These are phyloP conservation scores for Chironomus striatipennis DNA, from an alignment of 1,140 invertebrate genomes.

Conservation along the genomic window DNA sequence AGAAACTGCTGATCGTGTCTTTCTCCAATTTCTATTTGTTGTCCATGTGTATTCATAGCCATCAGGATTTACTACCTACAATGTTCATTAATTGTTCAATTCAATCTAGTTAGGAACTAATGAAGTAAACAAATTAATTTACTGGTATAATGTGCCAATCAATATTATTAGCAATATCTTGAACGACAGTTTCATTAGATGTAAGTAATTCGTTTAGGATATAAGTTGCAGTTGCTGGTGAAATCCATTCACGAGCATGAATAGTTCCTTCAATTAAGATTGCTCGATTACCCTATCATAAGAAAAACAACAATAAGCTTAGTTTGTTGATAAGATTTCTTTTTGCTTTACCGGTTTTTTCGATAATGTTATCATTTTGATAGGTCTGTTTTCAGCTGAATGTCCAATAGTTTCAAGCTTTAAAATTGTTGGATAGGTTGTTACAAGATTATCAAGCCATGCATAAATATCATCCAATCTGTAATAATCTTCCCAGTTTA, in stretches of 20 bases:
- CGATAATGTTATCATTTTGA: constrained; percentile 49
- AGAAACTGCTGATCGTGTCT: constrained; percentile 31
- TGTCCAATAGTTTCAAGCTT: background rate
- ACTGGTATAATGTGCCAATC: constrained; percentile 67
- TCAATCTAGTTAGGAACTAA: background rate
- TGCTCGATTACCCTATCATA: constrained; percentile 39
- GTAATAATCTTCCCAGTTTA: background rate
- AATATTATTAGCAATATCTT: constrained; percentile 45
- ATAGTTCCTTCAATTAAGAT: constrained; percentile 49
- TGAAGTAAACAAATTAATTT: constrained; percentile 43
- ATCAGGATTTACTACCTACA: constrained; percentile 26
- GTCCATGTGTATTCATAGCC: constrained; percentile 25
- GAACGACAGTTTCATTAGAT: constrained; percentile 39
- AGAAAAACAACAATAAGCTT: no score
- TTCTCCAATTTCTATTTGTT: constrained; percentile 36
- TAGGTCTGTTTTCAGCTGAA: constrained; percentile 47
- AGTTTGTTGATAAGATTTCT: background rate
- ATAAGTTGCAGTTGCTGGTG: constrained; percentile 43
- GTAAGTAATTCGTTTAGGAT: constrained; percentile 45
- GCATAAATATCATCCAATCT: background rate
- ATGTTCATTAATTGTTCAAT: background rate
- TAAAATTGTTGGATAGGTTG: background rate
- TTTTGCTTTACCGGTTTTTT: constrained; percentile 35
- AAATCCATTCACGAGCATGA: constrained; percentile 54
- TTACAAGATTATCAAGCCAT: background rate